Conservation (phyloP, 30 jellyfish, hydroid and myxozoan genomes). For the Hydra vulgaris region DNA sequence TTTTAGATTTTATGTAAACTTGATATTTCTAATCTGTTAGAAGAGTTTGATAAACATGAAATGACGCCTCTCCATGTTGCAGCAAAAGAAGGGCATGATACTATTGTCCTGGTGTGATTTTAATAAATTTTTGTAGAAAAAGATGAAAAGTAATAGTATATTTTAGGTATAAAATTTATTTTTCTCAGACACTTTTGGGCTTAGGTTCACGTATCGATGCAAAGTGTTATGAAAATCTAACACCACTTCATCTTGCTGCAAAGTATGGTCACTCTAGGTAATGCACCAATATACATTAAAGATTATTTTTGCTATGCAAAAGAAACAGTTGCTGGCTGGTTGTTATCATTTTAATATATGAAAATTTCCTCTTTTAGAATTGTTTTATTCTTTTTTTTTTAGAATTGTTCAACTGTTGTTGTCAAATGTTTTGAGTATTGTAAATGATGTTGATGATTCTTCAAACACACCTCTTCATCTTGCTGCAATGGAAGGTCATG, state of each 20-base stretch:
- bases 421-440: conserved; percentile 51
- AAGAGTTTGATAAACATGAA: conserved; percentile 79
- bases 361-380: too few species aligned
- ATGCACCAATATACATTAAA: too few species aligned
- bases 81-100: too few species aligned
- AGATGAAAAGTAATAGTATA: conserved; percentile 58
- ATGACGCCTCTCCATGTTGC: conserved; percentile 92
- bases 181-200: too few species aligned
- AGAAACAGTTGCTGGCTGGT: too few species aligned
- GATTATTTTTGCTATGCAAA: too few species aligned
- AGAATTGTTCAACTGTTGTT: conserved; percentile 73
- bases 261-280: conserved; percentile 45
- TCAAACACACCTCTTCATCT: conserved; percentile 96
- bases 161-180: too few species aligned
- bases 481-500: conserved; percentile 92
- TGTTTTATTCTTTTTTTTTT: too few species aligned
- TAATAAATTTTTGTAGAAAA: too few species aligned
- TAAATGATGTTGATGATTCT: conserved; percentile 68
- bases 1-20: too few species aligned
- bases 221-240: conserved; percentile 64
- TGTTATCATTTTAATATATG: too few species aligned
- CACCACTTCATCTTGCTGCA: conserved; percentile 89
- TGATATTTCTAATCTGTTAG: conserved; percentile 19
- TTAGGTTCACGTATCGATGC: conserved; percentile 75
- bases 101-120: too few species aligned